A percentile compares a stretch with the other conserved stretches of the same genome.
phyloP scores from a whole-genome alignment of 2,888 invertebrate genomes.

The Parasteatoda lunata region DNA sequence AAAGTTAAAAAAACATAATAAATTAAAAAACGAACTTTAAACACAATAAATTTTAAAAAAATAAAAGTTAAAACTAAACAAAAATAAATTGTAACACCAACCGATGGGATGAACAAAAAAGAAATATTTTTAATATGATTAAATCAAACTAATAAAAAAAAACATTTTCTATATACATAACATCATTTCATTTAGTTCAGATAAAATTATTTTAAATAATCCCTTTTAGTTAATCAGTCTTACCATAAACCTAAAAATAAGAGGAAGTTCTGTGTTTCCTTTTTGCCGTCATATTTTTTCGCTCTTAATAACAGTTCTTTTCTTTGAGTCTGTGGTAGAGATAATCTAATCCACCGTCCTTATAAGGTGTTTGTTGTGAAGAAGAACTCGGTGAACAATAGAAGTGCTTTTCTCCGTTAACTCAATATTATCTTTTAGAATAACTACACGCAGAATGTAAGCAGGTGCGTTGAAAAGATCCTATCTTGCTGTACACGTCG shows the following conservation, averaged over 20 bases:
- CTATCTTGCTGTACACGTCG: not conserved
- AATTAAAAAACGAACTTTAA: too few species aligned
- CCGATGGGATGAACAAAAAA: too few species aligned
- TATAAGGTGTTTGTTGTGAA: slow-evolving; percentile 47
- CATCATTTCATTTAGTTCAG: too few species aligned
- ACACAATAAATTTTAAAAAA: too few species aligned
- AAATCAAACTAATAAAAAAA: too few species aligned
- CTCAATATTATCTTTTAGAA: slow-evolving; percentile 57
- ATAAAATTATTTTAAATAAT: not conserved
- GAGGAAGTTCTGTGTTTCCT: slow-evolving; percentile 8
- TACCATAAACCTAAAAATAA: slow-evolving; percentile 8
- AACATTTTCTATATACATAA: too few species aligned
- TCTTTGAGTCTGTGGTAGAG: slow-evolving; percentile 19
- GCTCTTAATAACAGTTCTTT: slow-evolving; percentile 27
- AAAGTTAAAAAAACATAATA: too few species aligned
- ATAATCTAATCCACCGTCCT: slow-evolving; percentile 51
- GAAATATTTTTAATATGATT: too few species aligned
- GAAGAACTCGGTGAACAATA: slow-evolving; percentile 31
- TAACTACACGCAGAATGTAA: slow-evolving; percentile 14
- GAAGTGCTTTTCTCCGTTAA: slow-evolving; percentile 50
- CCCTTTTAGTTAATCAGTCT: slow-evolving; percentile 47
- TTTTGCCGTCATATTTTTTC: slow-evolving; percentile 19
- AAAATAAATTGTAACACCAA: too few species aligned
- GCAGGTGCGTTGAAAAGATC: slow-evolving; percentile 2
- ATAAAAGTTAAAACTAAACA: too few species aligned